Evolutionary conservation across 37 sponge, comb jelly and placozoan genomes (phyloP), one percentile per base, ranked within the genome.

Genomic region (Chondrosia reniformis): DNA sequence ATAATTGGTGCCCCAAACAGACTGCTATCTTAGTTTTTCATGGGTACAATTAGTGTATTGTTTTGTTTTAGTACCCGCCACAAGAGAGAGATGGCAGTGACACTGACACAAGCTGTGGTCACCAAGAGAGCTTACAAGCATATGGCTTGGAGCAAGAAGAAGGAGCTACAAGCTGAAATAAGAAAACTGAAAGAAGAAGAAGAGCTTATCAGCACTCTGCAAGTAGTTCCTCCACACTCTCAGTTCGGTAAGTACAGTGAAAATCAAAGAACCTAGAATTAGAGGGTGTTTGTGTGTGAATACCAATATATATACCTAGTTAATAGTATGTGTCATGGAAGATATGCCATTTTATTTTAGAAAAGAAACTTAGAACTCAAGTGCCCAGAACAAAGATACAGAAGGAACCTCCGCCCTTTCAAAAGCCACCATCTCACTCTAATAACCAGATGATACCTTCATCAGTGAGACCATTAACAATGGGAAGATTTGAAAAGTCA

Each of bases 131-230:
- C 87, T 38, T 34, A 82, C 34, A 78, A 76, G 55, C 91, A 90
- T 67, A 83, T 83, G 17, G 91, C 87, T 8, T 90, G 91, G 91
- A 83, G 76, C 2, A 79, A 76, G 30, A 76, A 59, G 56, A 90
- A 90, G 57, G 80, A 83, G n/a, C 45, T 90, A 12, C 52, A 32
- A 8, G 71, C 66, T 31, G 74, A 82, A 46, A 78, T 85, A 17
- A 78, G 49, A 39, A 45, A 65, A 21, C 45, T 89, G 65, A 82
- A 85, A 56, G 40, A 49, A 8, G 56, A 55, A 25, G 56, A 75
- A 33, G 76, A 55, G 30, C 31, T 69, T 17, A 30, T 69, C 72
- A 69, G 42, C n/a, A 6, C 72, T 25, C 41, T 69, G 44, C 19
- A 37, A 6, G 43, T 40, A 0, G 24, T 69, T 19, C 44, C 39